Evolutionary conservation across 2,797 vertebrate species (phyloP), one percentile per base, ranked within the genome.

Genomic region (Apogon hyalosoma): DNA sequence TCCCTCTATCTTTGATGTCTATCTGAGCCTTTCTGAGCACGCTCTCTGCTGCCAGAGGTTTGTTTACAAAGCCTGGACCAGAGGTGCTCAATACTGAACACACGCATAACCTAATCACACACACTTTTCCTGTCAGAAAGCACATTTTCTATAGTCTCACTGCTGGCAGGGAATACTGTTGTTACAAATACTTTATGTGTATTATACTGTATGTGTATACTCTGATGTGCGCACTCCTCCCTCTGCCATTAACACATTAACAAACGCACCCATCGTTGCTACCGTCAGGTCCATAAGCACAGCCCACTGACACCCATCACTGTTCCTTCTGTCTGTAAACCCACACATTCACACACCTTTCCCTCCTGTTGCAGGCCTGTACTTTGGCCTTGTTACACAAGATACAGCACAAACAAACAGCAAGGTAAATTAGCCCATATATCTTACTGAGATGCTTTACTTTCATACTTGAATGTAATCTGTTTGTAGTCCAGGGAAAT

Each of bases 91-190:
- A 79, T 67, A 61, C 68, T 63, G 57, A 73, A 78, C 74, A 66
- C 84, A 71, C 72, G 57, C 73, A 57, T 55, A 36, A 64, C 59
- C 67, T 31, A 47, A 68, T 69, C 75, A 63, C 61, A 56, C 67
- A 78, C 62, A 57, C 63, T 67, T 68, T 60, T 78, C 83, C 83
- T 82, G 80, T 90, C 82, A 79, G 76, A 88, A 90, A 90, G 89
- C 90, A 91, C 90, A 92, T 85, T 88, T 89, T 86, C 85, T 90
- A 88, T 82, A 79, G 78, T 86, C 88, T 88, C 83, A 83, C 81
- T 84, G 78, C 87, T 89, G 88, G 84, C 90, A 92, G 84, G 88
- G 81, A 87, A 86, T 68, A 75, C 73, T 65, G 77, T 84, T 83
- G 73, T 87, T 70, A 77, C 53, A 54, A 63, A 70, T 63, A 70